Evolutionary conservation across 2,888 invertebrate genomes (phyloP), one percentile per base, ranked within the genome.

Genomic region (Pristionchus mayeri): DNA sequence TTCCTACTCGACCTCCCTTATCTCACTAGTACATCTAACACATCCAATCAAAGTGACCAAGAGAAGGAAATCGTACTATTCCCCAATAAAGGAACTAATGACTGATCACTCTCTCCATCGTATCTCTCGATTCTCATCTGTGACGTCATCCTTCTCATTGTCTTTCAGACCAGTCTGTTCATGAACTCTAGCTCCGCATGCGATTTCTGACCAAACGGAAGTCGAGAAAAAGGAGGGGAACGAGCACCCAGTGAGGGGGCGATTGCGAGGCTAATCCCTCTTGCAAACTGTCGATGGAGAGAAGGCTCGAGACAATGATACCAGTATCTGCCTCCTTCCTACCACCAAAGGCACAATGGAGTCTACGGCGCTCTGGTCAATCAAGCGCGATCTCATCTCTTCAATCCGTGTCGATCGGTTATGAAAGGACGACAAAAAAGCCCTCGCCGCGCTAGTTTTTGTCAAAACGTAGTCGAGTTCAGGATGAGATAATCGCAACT

Each of bases 1-100:
- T 71, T 40, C 13, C 44, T 71, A 40, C 71, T 71, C 71, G 71
- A 71, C 71, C 71, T 71, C 71, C 24, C 71, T 71, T 71, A 71
- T 71, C 71, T 71, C 71, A 71, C 44, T 71, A 11, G 40, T 24
- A 40, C 71, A 71, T 71, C 71, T 71, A 71, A 71, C 71, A 71
- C 71, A 37, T 44, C 71, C 71, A 71, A 71, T 71, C 40, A 44
- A 24, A 11, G 63, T 34, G 27, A 63, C 34, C 18, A 63, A 34
- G 16, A 34, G 34, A 30, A 11, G 44, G 71, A 71, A 71, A 71
- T 71, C 71, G 71, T 71, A 71, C 71, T 71, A 71, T 44, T 44
- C 63, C 34, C 3, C 34, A 63, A 34, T 63, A 30, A 30, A 30
- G 27, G 13, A 63, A 71, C 71, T 71, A 71, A n/a, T 71, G 21